A percentile compares a stretch with the other conserved stretches of the same genome.
Evolutionary conservation across 2,888 invertebrate genomes (phyloP).

Genomic region (Podotricha telesiphe): DNA sequence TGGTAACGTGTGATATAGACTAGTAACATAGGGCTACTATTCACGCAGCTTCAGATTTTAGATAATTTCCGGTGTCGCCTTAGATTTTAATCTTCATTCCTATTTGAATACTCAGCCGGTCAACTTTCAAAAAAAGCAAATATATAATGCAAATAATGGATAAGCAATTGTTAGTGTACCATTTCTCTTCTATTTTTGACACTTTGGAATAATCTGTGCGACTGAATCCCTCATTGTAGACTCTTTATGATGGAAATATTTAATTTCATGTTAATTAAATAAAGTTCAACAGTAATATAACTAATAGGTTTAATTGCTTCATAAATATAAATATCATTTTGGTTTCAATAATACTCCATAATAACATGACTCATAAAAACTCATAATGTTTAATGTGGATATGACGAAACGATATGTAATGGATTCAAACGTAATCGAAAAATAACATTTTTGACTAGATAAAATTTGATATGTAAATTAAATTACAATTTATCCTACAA

Average conservation of each 20-base stretch:
- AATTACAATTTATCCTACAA: slow-evolving; percentile 37
- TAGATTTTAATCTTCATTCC: not conserved
- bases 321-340: slow-evolving; percentile 47
- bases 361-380: slow-evolving; percentile 56
- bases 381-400: slow-evolving; percentile 61
- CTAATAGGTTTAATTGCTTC: slow-evolving; percentile 9
- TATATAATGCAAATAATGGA: not conserved
- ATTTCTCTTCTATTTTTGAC: not conserved
- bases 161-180: not conserved
- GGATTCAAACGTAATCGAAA: slow-evolving; percentile 35
- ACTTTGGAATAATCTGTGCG: not conserved
- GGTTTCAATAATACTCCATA: slow-evolving; percentile 53
- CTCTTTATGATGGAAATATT: not conserved
- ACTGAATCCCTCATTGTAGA: not conserved
- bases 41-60: not conserved
- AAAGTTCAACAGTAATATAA: not conserved
- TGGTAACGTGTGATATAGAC: not conserved
- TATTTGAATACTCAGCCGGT: not conserved
- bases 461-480: slow-evolving; percentile 50
- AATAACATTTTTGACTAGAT: slow-evolving; percentile 45
- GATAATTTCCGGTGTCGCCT: not conserved
- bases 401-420: slow-evolving; percentile 66
- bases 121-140: not conserved
- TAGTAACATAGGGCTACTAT: not conserved
- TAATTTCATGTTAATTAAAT: not conserved